Conservation (phyloP, 2,113 vertebrate species). For the Muscicapa adusta region DNA sequence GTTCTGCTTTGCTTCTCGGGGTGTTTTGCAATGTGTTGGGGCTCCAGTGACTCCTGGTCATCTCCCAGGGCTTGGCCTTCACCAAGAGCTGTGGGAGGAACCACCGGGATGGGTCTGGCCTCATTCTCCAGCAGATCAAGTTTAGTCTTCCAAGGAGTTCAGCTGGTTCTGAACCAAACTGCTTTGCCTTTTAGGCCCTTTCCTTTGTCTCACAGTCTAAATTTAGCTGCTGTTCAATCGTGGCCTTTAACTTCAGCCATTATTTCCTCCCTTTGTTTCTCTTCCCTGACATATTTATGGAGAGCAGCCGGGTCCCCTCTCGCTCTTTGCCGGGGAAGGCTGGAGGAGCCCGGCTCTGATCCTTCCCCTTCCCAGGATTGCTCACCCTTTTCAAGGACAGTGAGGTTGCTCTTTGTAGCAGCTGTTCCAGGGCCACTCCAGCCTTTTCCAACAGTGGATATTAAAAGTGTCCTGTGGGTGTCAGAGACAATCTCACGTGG, state of each 20-base stretch:
- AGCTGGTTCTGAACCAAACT: background rate
- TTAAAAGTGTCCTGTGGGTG: background rate
- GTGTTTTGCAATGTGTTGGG: background rate
- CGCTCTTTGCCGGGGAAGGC: background rate
- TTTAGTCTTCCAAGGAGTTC: background rate
- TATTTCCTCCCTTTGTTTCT: background rate
- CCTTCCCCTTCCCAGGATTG: background rate
- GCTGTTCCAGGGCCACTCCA: background rate
- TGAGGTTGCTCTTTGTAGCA: background rate
- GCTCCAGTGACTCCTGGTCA: background rate
- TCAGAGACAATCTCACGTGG: background rate
- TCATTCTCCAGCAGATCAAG: background rate
- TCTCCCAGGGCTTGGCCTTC: background rate
- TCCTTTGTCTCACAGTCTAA: background rate
- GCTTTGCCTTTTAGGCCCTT: background rate
- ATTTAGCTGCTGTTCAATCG: background rate
- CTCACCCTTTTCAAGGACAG: conserved; percentile 3
- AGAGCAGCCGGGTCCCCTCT: background rate
- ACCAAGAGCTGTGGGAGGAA: background rate
- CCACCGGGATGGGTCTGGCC: rapidly evolving
- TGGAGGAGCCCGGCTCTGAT: background rate
- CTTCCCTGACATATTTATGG: background rate
- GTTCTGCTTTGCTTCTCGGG: background rate
- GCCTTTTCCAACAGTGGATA: background rate
- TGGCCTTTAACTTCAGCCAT: conserved; percentile 9